Evolutionary conservation across 1,140 invertebrate genomes (phyloP).

Genomic region (Penaeus japonicus): DNA sequence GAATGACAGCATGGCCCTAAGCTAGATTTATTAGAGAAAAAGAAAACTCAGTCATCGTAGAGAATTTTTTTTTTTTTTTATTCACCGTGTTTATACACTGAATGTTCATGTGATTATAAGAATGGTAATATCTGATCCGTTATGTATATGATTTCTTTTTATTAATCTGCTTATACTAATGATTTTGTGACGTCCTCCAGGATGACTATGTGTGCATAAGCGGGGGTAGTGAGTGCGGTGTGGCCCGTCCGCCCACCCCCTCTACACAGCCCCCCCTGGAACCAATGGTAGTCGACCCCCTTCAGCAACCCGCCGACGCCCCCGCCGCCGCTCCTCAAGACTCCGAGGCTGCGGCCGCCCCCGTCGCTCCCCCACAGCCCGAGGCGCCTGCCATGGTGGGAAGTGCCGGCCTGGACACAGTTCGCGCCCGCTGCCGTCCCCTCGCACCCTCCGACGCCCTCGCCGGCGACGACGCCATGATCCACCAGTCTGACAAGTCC

Average conservation of each 20-base stretch:
- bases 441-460: constrained; percentile 1
- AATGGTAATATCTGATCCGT: not conserved
- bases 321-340: not conserved
- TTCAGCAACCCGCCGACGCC: constrained; percentile 2
- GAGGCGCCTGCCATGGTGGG: constrained; percentile 39
- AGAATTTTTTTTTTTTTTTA: not conserved
- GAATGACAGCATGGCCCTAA: too few relatives aligned
- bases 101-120: not conserved
- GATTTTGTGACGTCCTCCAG: constrained; percentile 15
- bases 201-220: constrained; percentile 58
- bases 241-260: not conserved
- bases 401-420: constrained; percentile 44
- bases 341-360: not conserved
- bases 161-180: not conserved
- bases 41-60: too few relatives aligned
- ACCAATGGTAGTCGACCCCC: constrained; percentile 48
- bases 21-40: too few relatives aligned
- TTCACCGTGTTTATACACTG: not conserved
- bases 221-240: constrained; percentile 41
- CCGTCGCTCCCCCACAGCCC: not conserved
- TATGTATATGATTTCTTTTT: not conserved
- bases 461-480: constrained; percentile 31
- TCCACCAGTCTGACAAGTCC: constrained; percentile 35
- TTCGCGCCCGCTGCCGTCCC: constrained; percentile 40
- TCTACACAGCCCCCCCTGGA: constrained; percentile 19